Base-by-base conservation (phyloP, 2,113 vertebrate genomes). In the Elephas maximus region DNA sequence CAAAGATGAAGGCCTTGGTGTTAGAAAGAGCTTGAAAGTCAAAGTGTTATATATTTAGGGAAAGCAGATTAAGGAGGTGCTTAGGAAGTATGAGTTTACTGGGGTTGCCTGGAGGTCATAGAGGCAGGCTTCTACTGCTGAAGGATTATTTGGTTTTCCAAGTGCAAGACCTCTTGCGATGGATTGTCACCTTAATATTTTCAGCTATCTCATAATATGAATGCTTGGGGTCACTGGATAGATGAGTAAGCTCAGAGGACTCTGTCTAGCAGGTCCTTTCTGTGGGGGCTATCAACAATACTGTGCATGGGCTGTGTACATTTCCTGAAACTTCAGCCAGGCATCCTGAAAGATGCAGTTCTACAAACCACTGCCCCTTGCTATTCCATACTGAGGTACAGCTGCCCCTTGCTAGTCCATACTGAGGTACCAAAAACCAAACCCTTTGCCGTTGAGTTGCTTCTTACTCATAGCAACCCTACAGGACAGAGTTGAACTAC, bases 261-360 rank as follows among this genome's bases (percentile, higher is more conserved):
- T 48, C 48, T 48, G 6, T 48, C 48, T 10, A 48, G 48, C 48
- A 48, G 48, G 48, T 48, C 48, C 48, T 6, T 28, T 15, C 62
- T 8, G 20, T 0, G 23, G 9, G 6, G 24, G 24, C 78, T 30
- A 1, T 1, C 24, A 51, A 14, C 14, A 6, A 0, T 6, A 20
- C 2, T 4, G 57, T 0, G 6, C 18, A 1, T 1, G 21, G 0
- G 0, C 8, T 20, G 23, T 6, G 3, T 45, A 20, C 20, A 3
- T n/a, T 5, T 5, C 18, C 62, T 14, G 62, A 48, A 63, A 73
- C 7, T 3, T 0, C 6, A 17, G 8, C 12, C 18, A 6, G 1
- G 65, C 28, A 28, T 26, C 48, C 48, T 10, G 10, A 48, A 48
- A 48, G 48, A 48, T 8, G 48, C 7, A 10, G 48, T 48, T 48